phyloP scores from a whole-genome alignment of 1,140 invertebrate genomes.

The Eciton burchellii region DNA sequence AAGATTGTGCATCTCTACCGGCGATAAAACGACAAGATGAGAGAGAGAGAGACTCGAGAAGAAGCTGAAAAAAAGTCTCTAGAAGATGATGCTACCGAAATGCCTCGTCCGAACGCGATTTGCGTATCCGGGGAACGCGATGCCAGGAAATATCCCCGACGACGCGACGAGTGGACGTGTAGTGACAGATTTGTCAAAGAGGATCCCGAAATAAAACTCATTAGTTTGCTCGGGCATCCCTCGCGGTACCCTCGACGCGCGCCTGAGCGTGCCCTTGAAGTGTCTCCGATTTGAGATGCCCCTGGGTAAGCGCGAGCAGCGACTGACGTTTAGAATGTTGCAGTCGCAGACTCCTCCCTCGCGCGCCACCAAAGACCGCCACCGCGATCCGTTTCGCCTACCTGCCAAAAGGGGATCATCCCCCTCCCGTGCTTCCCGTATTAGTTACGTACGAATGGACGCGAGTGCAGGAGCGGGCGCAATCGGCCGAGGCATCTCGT shows the following conservation, averaged over 20 bases:
- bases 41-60: too few species aligned
- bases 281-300: constrained; percentile 25
- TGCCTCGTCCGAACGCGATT: constrained; percentile 18
- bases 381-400: constrained; percentile 19
- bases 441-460: constrained; percentile 1
- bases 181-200: constrained; percentile 52
- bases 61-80: too few species aligned
- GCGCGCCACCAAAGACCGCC: constrained; percentile 12
- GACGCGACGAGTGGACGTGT: constrained; percentile 23
- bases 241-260: neutral
- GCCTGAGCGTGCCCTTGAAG: neutral
- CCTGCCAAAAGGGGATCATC: constrained; percentile 47
- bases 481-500: constrained; percentile 26
- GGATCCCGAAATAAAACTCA: constrained; percentile 21
- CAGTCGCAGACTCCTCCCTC: neutral
- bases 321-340: constrained; percentile 39
- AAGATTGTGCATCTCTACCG: too few species aligned
- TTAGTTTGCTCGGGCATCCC: constrained; percentile 10
- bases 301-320: constrained; percentile 2
- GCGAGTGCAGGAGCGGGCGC: neutral
- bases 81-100: neutral
- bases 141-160: neutral
- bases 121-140: constrained; percentile 1
- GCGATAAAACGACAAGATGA: too few species aligned
- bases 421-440: neutral